phyloP scores from a whole-genome alignment of 2,888 invertebrate species.

The Lepidochitona cinerea region DNA sequence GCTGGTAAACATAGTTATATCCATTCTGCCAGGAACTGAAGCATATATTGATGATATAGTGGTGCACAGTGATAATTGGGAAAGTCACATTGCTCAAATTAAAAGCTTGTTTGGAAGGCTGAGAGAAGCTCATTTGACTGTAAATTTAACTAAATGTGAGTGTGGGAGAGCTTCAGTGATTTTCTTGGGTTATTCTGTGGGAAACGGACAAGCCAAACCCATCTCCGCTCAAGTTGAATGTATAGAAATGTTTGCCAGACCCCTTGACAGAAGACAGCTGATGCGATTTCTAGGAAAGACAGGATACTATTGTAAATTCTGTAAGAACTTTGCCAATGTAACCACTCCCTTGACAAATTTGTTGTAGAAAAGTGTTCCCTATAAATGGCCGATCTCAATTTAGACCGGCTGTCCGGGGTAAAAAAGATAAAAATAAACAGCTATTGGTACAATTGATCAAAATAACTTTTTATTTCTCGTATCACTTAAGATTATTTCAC shows the following conservation, averaged over 20 bases:
- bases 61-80: slow-evolving; percentile 10
- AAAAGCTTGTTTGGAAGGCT: slow-evolving; percentile 10
- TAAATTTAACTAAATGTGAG: background rate
- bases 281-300: slow-evolving; percentile 29
- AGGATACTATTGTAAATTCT: slow-evolving; percentile 31
- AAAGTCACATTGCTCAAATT: slow-evolving; percentile 16
- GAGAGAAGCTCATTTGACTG: too few relatives aligned
- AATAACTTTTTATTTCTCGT: too few relatives aligned
- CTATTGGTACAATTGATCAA: too few relatives aligned
- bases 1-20: slow-evolving; percentile 22
- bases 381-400: slow-evolving; percentile 50
- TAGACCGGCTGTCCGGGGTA: too few relatives aligned
- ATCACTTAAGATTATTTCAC: too few relatives aligned
- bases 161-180: slow-evolving; percentile 12
- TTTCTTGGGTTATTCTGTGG: slow-evolving; percentile 35
- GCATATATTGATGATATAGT: slow-evolving; percentile 33
- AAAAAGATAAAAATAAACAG: too few relatives aligned
- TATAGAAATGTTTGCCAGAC: slow-evolving; percentile 25
- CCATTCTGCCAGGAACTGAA: background rate
- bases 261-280: slow-evolving; percentile 23
- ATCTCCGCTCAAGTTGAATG: slow-evolving; percentile 20
- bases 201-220: slow-evolving; percentile 30
- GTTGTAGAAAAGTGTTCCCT: slow-evolving; percentile 25
- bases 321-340: slow-evolving; percentile 27
- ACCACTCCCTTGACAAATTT: slow-evolving; percentile 20